Conservation (phyloP, 2,888 invertebrate genomes). For the Brenthis daphne region DNA sequence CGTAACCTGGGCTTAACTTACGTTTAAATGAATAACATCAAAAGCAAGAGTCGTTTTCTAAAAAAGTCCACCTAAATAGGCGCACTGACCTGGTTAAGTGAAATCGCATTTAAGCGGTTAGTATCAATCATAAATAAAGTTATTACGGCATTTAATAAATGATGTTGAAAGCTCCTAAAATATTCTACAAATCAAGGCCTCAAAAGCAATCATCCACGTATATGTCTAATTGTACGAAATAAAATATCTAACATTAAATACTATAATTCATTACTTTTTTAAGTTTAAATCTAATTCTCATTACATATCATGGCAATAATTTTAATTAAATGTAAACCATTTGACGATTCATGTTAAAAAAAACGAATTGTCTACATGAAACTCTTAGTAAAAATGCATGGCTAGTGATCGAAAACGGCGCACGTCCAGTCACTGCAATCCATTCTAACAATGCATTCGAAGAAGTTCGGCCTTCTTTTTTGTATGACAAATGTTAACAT, state of each 20-base stretch:
- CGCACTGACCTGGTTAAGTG: constrained; percentile 3
- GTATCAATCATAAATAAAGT: constrained; percentile 18
- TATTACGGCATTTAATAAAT: constrained; percentile 14
- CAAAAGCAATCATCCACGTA: constrained; percentile 16
- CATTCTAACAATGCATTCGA: constrained; percentile 29
- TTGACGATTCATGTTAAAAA: neutral
- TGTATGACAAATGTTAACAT: constrained; percentile 28
- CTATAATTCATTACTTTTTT: too few species aligned
- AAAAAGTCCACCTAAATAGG: constrained; percentile 19
- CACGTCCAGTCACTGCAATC: constrained; percentile 23
- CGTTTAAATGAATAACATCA: constrained; percentile 58
- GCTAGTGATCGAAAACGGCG: constrained; percentile 16
- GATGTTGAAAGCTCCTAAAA: constrained; percentile 21
- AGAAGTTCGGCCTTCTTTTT: constrained; percentile 29
- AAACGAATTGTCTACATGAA: neutral
- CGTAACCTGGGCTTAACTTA: constrained; percentile 55
- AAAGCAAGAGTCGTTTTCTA: constrained; percentile 32
- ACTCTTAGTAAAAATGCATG: constrained; percentile 2
- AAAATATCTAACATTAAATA: neutral
- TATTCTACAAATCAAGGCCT: constrained; percentile 25
- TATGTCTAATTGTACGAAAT: constrained; percentile 14
- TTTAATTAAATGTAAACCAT: too few species aligned
- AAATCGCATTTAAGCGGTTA: constrained; percentile 7
- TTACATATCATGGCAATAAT: too few species aligned
- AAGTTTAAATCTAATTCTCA: too few species aligned